These are phyloP conservation scores for Tinea semifulvella DNA, from an alignment of 2,888 invertebrate genomes.

Conservation along the genomic window DNA sequence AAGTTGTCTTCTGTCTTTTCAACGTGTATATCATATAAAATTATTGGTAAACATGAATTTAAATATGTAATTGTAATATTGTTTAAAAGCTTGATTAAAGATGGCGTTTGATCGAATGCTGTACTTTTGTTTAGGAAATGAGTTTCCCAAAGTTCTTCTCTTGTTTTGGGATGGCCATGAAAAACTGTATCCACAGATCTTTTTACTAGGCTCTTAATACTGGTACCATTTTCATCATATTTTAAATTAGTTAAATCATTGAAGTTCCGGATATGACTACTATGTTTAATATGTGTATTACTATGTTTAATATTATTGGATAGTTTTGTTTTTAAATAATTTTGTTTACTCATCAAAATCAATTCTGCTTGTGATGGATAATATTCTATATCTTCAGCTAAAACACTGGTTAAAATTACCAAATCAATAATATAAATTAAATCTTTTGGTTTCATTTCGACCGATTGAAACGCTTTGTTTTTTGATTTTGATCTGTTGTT, in stretches of 20 bases:
- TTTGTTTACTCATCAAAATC: not conserved
- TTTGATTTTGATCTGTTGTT: too few species aligned
- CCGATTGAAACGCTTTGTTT: too few species aligned
- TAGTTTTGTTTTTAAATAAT: not conserved
- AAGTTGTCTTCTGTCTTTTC: conserved; percentile 64
- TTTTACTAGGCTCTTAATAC: conserved; percentile 18
- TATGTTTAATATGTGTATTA: not conserved
- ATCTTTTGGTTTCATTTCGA: conserved; percentile 13
- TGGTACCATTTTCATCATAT: conserved; percentile 7
- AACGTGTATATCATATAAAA: conserved; percentile 72
- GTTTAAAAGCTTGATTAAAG: conserved; percentile 67
- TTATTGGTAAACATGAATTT: conserved; percentile 70
- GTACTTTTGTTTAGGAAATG: conserved; percentile 48
- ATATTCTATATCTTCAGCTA: conserved; percentile 35
- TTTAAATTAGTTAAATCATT: too few species aligned
- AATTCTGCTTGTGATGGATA: conserved; percentile 35
- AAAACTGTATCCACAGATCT: conserved; percentile 61
- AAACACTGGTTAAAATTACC: conserved; percentile 16
- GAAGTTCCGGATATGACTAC: too few species aligned
- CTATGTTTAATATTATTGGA: not conserved
- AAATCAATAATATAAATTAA: conserved; percentile 14
- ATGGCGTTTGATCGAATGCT: conserved; percentile 60
- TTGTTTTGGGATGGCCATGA: conserved; percentile 66
- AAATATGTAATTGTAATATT: conserved; percentile 69
- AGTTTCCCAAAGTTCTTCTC: conserved; percentile 60